Percentiles rank a stretch among this genome's conserved stretches.
Evolutionary conservation across 2,888 invertebrate species (phyloP).

Genomic region (Rhopalosiphum nymphaeae): DNA sequence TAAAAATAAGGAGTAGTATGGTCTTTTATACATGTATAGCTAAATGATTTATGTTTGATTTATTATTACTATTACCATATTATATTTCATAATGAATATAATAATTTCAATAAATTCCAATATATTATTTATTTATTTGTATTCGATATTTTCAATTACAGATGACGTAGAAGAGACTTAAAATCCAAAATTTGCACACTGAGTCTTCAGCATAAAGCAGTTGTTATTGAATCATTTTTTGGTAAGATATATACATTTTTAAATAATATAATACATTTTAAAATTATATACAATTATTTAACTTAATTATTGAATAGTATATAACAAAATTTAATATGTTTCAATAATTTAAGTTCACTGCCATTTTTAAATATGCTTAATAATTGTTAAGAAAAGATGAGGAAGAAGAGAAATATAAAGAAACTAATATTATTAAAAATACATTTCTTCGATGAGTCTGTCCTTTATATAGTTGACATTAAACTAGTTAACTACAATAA

Average conservation of each 20-base stretch:
- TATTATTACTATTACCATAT: background rate
- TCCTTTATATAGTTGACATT: background rate
- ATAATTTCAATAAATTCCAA: background rate
- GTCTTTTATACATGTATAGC: background rate
- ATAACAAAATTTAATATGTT: background rate
- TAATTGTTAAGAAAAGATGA: background rate
- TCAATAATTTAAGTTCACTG: background rate
- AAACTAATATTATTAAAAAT: background rate
- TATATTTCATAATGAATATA: background rate
- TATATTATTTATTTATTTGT: background rate
- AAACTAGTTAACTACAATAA: background rate
- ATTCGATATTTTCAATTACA: background rate
- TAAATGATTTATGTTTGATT: background rate
- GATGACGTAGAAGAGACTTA: background rate
- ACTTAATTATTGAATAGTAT: background rate
- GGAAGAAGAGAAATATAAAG: background rate
- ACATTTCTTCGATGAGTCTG: background rate
- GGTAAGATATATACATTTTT: slow-evolving; percentile 2
- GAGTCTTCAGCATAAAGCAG: background rate
- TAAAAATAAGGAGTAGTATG: background rate
- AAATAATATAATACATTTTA: too few species aligned
- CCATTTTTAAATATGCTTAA: background rate
- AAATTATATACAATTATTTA: too few species aligned
- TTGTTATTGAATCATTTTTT: background rate
- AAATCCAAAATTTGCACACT: background rate